These are phyloP conservation scores for Phrynosoma blainvillii DNA, from an alignment of 2,113 vertebrate genomes.

Conservation along the genomic window DNA sequence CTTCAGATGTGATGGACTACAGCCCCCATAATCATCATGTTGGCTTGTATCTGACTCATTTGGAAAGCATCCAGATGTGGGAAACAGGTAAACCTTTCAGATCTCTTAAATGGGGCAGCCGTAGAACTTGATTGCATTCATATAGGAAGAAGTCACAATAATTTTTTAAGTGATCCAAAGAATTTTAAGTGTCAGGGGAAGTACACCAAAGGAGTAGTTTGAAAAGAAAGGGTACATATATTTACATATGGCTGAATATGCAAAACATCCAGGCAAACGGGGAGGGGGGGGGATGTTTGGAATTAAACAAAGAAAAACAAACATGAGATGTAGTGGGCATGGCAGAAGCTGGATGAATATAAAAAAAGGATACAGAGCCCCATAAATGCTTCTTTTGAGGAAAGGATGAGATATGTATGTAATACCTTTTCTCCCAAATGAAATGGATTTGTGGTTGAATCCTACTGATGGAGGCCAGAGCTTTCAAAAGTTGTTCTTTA, in stretches of 20 bases:
- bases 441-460: too few species aligned
- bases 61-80: too few species aligned
- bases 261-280: background rate
- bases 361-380: background rate
- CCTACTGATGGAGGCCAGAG: too few species aligned
- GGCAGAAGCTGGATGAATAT: background rate
- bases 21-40: background rate
- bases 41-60: too few species aligned
- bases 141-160: background rate
- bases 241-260: background rate
- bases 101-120: background rate
- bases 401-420: background rate
- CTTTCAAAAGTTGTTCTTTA: too few species aligned
- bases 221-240: background rate
- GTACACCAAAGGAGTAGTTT: background rate
- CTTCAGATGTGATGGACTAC: background rate
- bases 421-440: background rate
- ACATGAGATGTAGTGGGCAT: background rate
- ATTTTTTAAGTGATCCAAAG: background rate
- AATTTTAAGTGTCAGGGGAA: background rate
- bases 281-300: background rate
- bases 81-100: background rate
- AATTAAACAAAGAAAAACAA: background rate
- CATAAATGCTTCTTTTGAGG: background rate
- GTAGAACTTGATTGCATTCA: too few species aligned